Conservation (phyloP, 2,888 invertebrate species). For the Acleris laterana region DNA sequence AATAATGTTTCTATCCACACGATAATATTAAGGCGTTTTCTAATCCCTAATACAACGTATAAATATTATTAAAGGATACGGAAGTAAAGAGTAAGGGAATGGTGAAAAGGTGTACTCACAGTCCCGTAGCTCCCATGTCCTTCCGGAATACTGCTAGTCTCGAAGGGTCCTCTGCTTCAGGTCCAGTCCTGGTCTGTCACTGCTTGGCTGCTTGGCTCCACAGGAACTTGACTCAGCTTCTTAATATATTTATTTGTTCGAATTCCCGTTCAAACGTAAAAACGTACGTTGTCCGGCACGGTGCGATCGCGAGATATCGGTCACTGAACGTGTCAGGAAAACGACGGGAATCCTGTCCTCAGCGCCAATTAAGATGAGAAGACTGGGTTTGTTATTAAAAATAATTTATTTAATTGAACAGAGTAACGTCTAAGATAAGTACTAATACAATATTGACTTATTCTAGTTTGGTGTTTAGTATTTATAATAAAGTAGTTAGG, state of each 20-base stretch:
- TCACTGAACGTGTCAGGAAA: too few relatives aligned
- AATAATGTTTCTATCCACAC: neutral
- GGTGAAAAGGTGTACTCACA: slow-evolving; percentile 18
- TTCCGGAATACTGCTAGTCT: neutral
- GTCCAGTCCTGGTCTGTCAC: neutral
- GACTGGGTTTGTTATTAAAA: too few relatives aligned
- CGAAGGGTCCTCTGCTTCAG: neutral
- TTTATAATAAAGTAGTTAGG: neutral
- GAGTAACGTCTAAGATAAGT: too few relatives aligned
- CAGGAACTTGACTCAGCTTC: neutral
- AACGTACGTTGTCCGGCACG: too few relatives aligned
- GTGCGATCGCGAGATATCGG: too few relatives aligned
- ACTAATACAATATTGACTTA: too few relatives aligned
- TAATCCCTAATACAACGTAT: slow-evolving; percentile 8
- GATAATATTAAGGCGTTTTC: neutral
- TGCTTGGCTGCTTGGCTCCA: neutral
- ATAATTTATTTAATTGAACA: too few relatives aligned
- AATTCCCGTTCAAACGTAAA: too few relatives aligned
- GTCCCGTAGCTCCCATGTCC: slow-evolving; percentile 11
- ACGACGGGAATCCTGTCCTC: too few relatives aligned
- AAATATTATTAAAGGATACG: slow-evolving; percentile 3
- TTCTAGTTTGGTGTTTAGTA: neutral
- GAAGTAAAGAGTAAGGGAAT: slow-evolving; percentile 11
- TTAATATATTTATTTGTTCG: slow-evolving; percentile 16
- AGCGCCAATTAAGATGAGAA: too few relatives aligned